phyloP scores from a whole-genome alignment of 2,888 invertebrate genomes.

The Amorpha juglandis region DNA sequence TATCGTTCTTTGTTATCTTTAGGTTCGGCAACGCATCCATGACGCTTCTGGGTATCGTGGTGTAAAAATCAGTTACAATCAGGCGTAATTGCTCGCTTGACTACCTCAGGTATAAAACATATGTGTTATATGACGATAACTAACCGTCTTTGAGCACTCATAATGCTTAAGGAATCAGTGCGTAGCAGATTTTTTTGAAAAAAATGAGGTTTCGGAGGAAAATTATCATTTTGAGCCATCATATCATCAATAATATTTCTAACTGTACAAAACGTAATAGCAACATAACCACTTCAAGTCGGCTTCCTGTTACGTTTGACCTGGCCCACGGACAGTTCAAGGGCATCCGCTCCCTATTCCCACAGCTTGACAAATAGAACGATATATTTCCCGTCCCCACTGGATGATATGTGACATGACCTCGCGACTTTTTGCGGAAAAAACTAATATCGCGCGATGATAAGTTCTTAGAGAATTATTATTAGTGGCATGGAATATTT shows the following conservation, averaged over 20 bases:
- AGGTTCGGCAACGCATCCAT: too few species aligned
- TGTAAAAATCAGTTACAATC: too few species aligned
- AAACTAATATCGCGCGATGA: constrained; percentile 22
- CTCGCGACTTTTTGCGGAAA: constrained; percentile 4
- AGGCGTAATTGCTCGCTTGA: too few species aligned
- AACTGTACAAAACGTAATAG: neutral
- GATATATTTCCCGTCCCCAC: neutral
- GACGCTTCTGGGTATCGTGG: too few species aligned
- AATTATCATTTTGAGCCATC: too few species aligned
- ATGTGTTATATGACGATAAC: too few species aligned
- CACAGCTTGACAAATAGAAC: neutral
- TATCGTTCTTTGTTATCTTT: too few species aligned
- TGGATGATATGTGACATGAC: neutral
- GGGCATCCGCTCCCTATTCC: neutral
- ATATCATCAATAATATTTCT: neutral
- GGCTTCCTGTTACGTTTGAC: neutral
- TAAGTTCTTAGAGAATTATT: constrained; percentile 17
- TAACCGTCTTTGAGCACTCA: too few species aligned
- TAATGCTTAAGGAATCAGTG: too few species aligned
- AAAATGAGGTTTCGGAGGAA: too few species aligned
- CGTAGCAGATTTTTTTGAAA: too few species aligned
- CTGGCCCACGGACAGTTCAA: neutral
- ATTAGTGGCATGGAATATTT: constrained; percentile 12
- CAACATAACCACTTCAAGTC: neutral
- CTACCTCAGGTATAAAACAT: too few species aligned